phyloP scores from a whole-genome alignment of 2,113 vertebrate genomes.

The Bufo bufo region DNA sequence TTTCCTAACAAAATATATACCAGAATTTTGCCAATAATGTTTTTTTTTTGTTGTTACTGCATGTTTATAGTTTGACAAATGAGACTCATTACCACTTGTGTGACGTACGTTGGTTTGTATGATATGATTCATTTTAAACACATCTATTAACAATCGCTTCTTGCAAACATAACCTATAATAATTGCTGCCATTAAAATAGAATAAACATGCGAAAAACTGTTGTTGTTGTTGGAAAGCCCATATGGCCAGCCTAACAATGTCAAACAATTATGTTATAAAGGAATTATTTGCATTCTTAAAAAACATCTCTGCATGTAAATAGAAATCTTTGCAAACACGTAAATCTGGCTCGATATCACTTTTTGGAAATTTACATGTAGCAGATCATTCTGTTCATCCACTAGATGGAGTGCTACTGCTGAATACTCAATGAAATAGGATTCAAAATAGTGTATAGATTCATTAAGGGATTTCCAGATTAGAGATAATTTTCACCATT shows the following conservation, averaged over 20 bases:
- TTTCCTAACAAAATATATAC: too few relatives aligned
- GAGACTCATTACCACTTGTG: too few relatives aligned
- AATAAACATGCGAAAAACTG: too few relatives aligned
- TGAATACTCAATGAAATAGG: not conserved
- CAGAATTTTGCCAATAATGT: too few relatives aligned
- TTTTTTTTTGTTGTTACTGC: too few relatives aligned
- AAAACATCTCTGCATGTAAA: not conserved
- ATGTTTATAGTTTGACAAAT: too few relatives aligned
- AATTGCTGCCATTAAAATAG: not conserved
- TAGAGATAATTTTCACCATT: not conserved
- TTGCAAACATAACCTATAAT: not conserved
- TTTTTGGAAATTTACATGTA: not conserved
- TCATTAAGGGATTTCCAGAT: not conserved
- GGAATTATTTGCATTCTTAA: not conserved
- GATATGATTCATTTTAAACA: too few relatives aligned
- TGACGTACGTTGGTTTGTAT: too few relatives aligned
- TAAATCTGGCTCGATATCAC: not conserved
- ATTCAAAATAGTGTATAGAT: not conserved
- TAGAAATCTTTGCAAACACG: not conserved
- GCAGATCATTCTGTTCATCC: not conserved
- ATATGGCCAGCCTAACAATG: not conserved
- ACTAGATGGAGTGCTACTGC: conserved; percentile 19
- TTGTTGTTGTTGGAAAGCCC: too few relatives aligned
- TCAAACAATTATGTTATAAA: not conserved
- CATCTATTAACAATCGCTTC: too few relatives aligned